Percentiles rank a stretch among this genome's conserved stretches.
These are phyloP conservation scores for Choloepus hoffmanni DNA, from an alignment of 2,113 vertebrate genomes.

Conservation along the genomic window DNA sequence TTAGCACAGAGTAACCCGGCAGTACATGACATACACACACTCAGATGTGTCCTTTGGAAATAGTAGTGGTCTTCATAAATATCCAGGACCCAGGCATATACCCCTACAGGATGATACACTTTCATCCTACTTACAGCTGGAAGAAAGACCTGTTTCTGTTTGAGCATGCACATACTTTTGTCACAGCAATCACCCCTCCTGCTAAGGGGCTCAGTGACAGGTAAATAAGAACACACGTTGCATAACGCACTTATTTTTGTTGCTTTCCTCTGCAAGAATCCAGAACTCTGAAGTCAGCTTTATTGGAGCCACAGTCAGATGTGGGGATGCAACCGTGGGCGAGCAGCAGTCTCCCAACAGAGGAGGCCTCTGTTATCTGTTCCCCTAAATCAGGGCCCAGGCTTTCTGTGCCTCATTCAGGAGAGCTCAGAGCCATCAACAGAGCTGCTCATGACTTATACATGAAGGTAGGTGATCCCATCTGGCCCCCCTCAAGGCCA, in stretches of 20 bases:
- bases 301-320: not conserved
- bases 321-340: not conserved
- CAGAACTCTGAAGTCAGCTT: not conserved
- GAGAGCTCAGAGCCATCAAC: not conserved
- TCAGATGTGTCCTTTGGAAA: not conserved
- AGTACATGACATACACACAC: not conserved
- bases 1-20: not conserved
- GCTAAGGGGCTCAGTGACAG: not conserved
- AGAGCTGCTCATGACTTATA: conserved; percentile 61
- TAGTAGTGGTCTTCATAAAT: not conserved
- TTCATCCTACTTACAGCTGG: not conserved
- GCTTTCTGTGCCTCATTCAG: not conserved
- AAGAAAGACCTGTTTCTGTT: not conserved
- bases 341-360: not conserved
- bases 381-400: not conserved
- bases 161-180: not conserved
- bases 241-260: not conserved
- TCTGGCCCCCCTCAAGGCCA: conserved; percentile 59
- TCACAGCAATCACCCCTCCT: not conserved
- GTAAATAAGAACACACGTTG: not conserved
- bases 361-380: not conserved
- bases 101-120: not conserved
- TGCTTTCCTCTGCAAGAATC: not conserved
- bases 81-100: not conserved
- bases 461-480: conserved; percentile 60